A percentile compares a stretch with the other conserved stretches of the same genome.
phyloP scores from a whole-genome alignment of 2,113 vertebrate species.

The Riparia riparia region DNA sequence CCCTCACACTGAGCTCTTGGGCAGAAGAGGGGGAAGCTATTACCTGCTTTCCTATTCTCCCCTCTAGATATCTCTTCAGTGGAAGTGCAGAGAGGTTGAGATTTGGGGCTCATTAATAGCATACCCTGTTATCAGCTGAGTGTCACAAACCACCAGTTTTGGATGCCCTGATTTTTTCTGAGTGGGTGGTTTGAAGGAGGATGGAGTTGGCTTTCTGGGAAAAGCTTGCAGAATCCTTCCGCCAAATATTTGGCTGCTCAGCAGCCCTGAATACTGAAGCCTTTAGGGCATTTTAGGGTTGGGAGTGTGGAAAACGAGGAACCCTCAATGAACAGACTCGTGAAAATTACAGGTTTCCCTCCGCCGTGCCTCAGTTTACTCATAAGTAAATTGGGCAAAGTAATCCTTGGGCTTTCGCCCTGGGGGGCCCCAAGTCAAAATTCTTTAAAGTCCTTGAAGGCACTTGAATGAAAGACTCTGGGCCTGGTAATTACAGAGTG shows the following conservation, averaged over 20 bases:
- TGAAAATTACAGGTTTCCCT: constrained; percentile 66
- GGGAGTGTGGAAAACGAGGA: constrained; percentile 56
- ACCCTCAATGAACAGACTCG: constrained; percentile 52
- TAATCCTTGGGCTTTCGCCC: constrained; percentile 27
- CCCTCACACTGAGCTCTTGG: background rate
- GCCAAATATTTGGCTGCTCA: background rate
- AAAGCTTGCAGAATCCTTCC: background rate
- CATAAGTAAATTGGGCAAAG: constrained; percentile 55
- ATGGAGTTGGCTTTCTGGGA: constrained; percentile 12
- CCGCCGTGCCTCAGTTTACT: constrained; percentile 63
- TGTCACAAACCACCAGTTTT: constrained; percentile 44
- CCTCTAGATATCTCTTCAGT: background rate
- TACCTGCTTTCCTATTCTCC: background rate
- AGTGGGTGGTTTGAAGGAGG: constrained; percentile 50
- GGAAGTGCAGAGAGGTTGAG: constrained; percentile 8
- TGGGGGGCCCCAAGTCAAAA: constrained; percentile 44
- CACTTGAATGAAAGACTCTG: constrained; percentile 57
- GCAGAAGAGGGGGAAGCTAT: background rate
- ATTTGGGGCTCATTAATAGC: constrained; percentile 1
- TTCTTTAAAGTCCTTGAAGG: constrained; percentile 64
- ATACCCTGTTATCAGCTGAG: constrained; percentile 46
- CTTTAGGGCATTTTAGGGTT: constrained; percentile 31
- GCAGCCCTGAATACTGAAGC: constrained; percentile 50
- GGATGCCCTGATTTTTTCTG: constrained; percentile 57
- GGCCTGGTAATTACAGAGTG: constrained; percentile 44